Conservation (phyloP, 1,140 invertebrate species). For the Phthorimaea operculella region DNA sequence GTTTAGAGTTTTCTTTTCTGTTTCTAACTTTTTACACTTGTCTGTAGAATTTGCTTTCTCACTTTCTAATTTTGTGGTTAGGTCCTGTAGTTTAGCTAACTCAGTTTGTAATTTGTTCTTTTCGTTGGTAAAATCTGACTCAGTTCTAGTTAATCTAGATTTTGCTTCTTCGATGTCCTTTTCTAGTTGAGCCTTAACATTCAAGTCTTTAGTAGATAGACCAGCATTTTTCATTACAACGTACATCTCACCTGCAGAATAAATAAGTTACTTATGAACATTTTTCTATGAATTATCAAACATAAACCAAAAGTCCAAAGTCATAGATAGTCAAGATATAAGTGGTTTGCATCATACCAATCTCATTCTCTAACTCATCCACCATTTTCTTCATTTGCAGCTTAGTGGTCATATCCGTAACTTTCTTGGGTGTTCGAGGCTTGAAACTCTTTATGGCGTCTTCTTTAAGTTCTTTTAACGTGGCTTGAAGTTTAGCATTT, state of each 20-base stretch:
- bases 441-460: constrained; percentile 73
- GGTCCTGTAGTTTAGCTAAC: constrained; percentile 63
- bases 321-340: not conserved
- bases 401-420: constrained; percentile 77
- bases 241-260: constrained; percentile 71
- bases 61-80: constrained; percentile 56
- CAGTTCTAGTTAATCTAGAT: constrained; percentile 58
- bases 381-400: constrained; percentile 81
- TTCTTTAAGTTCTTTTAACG: constrained; percentile 72
- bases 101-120: constrained; percentile 66
- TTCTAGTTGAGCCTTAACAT: constrained; percentile 48
- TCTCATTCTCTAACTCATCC: constrained; percentile 82
- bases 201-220: constrained; percentile 64
- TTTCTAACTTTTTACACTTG: constrained; percentile 65
- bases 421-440: constrained; percentile 74
- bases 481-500: constrained; percentile 69
- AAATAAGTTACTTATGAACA: no score
- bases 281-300: not conserved
- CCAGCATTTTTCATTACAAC: constrained; percentile 72
- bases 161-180: constrained; percentile 65
- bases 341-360: constrained; percentile 64
- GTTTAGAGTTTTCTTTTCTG: constrained; percentile 37
- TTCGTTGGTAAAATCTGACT: constrained; percentile 65
- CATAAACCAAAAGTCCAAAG: no score
- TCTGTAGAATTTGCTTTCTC: constrained; percentile 60